Evolutionary conservation across 1,140 invertebrate genomes (phyloP).

Genomic region (Gryllus bimaculatus): DNA sequence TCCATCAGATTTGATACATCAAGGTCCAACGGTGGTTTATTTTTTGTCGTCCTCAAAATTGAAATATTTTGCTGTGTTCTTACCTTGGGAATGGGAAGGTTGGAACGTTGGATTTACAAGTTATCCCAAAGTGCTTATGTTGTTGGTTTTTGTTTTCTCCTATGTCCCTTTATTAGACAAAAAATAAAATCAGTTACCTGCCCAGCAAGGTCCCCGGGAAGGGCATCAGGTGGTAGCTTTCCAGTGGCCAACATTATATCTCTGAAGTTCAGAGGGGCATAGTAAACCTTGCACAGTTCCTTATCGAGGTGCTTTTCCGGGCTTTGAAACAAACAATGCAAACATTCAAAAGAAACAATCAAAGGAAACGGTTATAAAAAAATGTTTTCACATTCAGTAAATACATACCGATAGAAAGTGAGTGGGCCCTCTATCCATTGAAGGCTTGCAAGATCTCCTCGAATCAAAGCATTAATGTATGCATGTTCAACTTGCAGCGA

Average conservation of each 20-base stretch:
- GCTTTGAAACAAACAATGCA: slow-evolving; percentile 24
- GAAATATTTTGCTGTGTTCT: too few relatives aligned
- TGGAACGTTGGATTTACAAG: too few relatives aligned
- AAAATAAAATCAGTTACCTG: slow-evolving; percentile 24
- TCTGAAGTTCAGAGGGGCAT: slow-evolving; percentile 91
- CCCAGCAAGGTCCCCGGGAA: slow-evolving; percentile 76
- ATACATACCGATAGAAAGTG: slow-evolving; percentile 41
- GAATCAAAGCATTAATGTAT: slow-evolving; percentile 80
- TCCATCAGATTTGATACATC: too few relatives aligned
- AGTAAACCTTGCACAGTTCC: slow-evolving; percentile 79
- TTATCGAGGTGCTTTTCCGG: slow-evolving; percentile 35
- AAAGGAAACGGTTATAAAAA: background rate
- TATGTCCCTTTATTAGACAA: background rate
- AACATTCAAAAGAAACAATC: background rate
- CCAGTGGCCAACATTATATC: slow-evolving; percentile 96
- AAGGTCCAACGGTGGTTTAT: too few relatives aligned
- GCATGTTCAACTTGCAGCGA: slow-evolving; percentile 73
- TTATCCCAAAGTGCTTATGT: too few relatives aligned
- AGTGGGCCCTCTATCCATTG: slow-evolving; percentile 87
- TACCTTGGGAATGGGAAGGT: too few relatives aligned
- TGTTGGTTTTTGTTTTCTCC: too few relatives aligned
- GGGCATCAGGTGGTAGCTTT: slow-evolving; percentile 86
- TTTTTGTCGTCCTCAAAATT: too few relatives aligned
- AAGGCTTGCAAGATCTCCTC: slow-evolving; percentile 86
- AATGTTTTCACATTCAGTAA: background rate